Percentiles rank a stretch among this genome's conserved stretches.
Evolutionary conservation across 2,797 vertebrate species (phyloP).

Genomic region (Lophotriccus pileatus): DNA sequence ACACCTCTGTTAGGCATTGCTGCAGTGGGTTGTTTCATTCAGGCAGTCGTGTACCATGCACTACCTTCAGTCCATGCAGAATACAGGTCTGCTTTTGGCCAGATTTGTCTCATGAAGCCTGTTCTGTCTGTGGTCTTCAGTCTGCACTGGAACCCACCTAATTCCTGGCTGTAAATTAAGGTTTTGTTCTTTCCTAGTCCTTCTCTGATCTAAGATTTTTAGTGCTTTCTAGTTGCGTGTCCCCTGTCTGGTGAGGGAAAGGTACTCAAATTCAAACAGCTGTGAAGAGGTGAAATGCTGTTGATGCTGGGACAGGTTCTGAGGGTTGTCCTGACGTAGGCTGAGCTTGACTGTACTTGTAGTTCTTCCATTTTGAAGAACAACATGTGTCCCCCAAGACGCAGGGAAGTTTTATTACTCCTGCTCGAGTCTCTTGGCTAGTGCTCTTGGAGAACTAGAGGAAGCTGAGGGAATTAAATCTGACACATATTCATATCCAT

Average conservation of each 20-base stretch:
- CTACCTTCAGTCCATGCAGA: not conserved
- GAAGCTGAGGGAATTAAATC: not conserved
- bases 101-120: not conserved
- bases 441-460: not conserved
- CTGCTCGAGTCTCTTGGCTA: not conserved
- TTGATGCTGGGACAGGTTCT: fast-evolving
- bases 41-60: fast-evolving
- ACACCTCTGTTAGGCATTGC: not conserved
- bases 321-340: not conserved
- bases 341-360: not conserved
- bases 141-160: not conserved
- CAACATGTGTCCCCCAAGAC: not conserved
- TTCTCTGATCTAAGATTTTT: not conserved
- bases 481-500: not conserved
- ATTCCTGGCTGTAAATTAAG: not conserved
- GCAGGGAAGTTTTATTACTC: not conserved
- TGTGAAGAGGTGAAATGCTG: not conserved
- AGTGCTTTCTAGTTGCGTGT: fast-evolving
- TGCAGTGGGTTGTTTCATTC: not conserved
- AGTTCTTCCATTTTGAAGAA: not conserved
- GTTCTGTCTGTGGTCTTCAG: not conserved
- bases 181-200: not conserved
- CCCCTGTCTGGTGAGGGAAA: not conserved
- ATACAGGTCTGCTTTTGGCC: not conserved
- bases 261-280: not conserved